A percentile compares a stretch with the other conserved stretches of the same genome.
Evolutionary conservation across 2,113 vertebrate species (phyloP).

Genomic region (Indri indri): DNA sequence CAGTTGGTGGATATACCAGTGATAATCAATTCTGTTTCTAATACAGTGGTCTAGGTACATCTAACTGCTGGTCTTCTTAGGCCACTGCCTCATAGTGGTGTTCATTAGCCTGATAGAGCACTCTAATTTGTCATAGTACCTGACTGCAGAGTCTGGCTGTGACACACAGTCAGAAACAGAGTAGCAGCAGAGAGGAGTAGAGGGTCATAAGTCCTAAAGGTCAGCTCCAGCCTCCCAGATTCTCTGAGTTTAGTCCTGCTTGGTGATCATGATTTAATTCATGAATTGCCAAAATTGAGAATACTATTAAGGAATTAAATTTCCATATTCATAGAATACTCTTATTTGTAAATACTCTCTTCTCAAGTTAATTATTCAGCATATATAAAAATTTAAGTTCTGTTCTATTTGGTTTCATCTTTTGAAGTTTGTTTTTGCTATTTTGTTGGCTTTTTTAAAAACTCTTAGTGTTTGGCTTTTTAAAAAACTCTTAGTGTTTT

Average conservation of each 20-base stretch:
- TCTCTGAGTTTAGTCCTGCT: background rate
- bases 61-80: background rate
- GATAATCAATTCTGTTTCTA: background rate
- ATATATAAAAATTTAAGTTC: background rate
- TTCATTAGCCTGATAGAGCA: background rate
- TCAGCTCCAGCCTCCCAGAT: background rate
- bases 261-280: background rate
- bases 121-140: background rate
- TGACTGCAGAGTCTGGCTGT: background rate
- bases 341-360: background rate
- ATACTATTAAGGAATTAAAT: background rate
- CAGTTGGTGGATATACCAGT: background rate
- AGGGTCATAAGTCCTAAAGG: too few species aligned
- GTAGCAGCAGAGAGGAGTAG: background rate
- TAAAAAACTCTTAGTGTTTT: background rate
- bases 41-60: background rate
- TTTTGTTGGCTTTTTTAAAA: background rate
- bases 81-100: background rate
- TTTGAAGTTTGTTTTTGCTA: slow-evolving; percentile 4
- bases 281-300: background rate
- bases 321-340: background rate
- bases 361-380: background rate
- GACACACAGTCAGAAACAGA: background rate
- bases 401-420: background rate
- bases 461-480: background rate